Percentiles rank a stretch among this genome's conserved stretches.
Conservation (phyloP, 1,140 invertebrate genomes). For the Potamilus streckersoni region DNA sequence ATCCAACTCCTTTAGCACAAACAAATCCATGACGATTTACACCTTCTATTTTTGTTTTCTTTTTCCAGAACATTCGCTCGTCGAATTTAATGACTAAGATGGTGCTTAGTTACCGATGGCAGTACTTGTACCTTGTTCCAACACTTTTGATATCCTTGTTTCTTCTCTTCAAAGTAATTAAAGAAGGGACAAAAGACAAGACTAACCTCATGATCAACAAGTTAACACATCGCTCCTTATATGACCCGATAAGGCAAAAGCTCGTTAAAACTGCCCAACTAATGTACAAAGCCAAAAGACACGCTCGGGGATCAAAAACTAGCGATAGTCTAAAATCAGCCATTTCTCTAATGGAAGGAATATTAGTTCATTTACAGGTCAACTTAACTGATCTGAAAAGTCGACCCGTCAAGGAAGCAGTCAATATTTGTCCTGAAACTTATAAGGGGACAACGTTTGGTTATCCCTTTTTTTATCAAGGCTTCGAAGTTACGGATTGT, state of each 20-base stretch:
- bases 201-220: no score
- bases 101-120: no score
- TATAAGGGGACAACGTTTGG: constrained; percentile 32
- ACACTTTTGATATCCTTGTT: no score
- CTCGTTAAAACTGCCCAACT: not conserved
- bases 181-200: no score
- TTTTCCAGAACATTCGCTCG: no score
- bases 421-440: constrained; percentile 30
- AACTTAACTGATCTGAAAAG: constrained; percentile 2
- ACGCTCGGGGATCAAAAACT: constrained; percentile 31
- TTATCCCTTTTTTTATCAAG: constrained; percentile 36
- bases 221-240: no score
- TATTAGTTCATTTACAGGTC: constrained; percentile 16
- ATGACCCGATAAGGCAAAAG: not conserved
- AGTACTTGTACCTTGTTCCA: no score
- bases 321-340: constrained; percentile 14
- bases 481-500: constrained; percentile 33
- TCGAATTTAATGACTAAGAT: no score
- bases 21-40: no score
- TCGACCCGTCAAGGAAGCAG: constrained; percentile 1
- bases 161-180: no score
- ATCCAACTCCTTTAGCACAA: no score
- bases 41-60: no score
- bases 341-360: constrained; percentile 1
- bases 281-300: constrained; percentile 19